Base-by-base conservation (phyloP, 2,113 vertebrate species). In the Apodemus sylvaticus region DNA sequence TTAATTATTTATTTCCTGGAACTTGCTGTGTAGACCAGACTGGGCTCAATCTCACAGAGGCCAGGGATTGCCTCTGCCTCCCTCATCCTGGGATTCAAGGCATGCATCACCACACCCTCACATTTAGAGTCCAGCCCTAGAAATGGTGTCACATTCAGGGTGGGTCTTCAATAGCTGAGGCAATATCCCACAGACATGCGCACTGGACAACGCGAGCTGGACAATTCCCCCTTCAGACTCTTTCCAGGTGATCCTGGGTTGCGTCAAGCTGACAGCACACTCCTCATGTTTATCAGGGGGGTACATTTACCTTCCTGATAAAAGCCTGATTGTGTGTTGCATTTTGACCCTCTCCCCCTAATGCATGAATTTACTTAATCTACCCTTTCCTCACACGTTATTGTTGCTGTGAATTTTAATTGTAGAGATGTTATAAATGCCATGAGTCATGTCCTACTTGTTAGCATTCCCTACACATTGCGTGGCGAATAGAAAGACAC, bases 341-440 rank as follows among this genome's bases (percentile, higher is more conserved):
- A 74, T 24, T 93, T 94, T 78, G 73, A 68, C 60, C 36, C 10
- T 93, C 19, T 70, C 74, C 24, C 29, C 42, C 71, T 24, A 64
- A 76, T 34, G 42, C 60, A 36, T 81, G 62, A 62, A 68, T 74
- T 66, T 86, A 81, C 19, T 77, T 60, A 45, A 60, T 39, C 42
- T n/a, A 58, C n/a, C 22, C 17, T 7, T 45, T 62, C 4, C 20
- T 73, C 45, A 89, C 3, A 5, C 4, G 29, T 60, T 86, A 24
- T 39, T 77, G 36, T 73, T 96, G 70, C 29, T 39, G 31, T 68
- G 6, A n/a, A 85, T 70, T 93, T 92, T 66, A 90, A 87, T 70
- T 94, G 60, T 42, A 76, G 7, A 64, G 55, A 48, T 64, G 60
- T 58, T 90, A 85, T 19, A 90, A 83, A 93, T 92, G 87, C 51